Evolutionary conservation across 1,140 invertebrate species (phyloP).

Genomic region (Microplitis demolitor): DNA sequence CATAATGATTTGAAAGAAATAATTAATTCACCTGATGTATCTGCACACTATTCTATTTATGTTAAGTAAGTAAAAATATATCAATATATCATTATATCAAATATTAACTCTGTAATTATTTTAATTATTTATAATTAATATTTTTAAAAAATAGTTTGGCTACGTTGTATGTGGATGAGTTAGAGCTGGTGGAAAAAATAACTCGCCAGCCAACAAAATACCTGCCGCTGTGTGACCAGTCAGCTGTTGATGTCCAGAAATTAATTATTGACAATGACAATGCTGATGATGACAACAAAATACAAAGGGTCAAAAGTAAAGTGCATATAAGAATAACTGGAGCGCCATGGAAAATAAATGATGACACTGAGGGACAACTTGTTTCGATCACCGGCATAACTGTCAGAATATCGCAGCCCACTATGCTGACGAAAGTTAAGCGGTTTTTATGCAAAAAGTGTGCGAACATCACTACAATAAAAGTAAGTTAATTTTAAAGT

Average conservation of each 20-base stretch:
- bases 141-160: constrained; percentile 63
- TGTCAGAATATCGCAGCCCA: constrained; percentile 74
- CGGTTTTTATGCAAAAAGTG: constrained; percentile 81
- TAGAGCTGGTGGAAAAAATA: constrained; percentile 65
- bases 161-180: constrained; percentile 66
- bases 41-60: constrained; percentile 56
- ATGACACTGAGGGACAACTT: constrained; percentile 61
- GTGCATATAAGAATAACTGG: constrained; percentile 51
- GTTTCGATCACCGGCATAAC: constrained; percentile 71
- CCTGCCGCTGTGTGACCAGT: constrained; percentile 68
- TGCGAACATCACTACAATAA: constrained; percentile 68
- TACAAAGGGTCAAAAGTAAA: constrained; percentile 67
- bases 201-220: constrained; percentile 63
- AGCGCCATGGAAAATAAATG: constrained; percentile 42
- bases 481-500: constrained; percentile 58
- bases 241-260: constrained; percentile 67
- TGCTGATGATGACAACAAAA: not conserved
- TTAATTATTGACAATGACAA: constrained; percentile 57
- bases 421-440: constrained; percentile 77
- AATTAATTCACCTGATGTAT: constrained; percentile 48
- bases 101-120: too few species aligned
- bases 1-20: constrained; percentile 55
- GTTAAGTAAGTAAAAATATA: constrained; percentile 60
- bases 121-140: not conserved
- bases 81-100: too few species aligned